Percentiles rank a stretch among this genome's conserved stretches.
phyloP scores from a whole-genome alignment of 2,113 vertebrate genomes.

The Centropristis striata region DNA sequence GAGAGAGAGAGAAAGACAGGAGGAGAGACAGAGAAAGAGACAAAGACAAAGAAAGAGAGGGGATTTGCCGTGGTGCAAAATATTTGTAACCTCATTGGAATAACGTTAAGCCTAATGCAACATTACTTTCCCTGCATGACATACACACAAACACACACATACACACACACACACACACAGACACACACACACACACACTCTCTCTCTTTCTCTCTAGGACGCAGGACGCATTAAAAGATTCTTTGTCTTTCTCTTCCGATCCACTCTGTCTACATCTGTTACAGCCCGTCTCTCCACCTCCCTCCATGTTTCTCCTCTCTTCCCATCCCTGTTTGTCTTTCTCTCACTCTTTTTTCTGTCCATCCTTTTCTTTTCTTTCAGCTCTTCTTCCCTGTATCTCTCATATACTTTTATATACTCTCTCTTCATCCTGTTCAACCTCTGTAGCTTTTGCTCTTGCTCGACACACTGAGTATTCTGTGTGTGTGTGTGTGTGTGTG shows the following conservation, averaged over 20 bases:
- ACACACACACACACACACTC: neutral
- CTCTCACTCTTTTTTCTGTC: neutral
- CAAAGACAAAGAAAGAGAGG: neutral
- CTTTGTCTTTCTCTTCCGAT: conserved; percentile 8
- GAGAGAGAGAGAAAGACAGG: neutral
- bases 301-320: neutral
- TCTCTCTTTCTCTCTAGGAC: neutral
- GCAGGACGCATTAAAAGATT: conserved; percentile 1
- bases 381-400: neutral
- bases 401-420: neutral
- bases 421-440: neutral
- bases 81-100: conserved; percentile 48
- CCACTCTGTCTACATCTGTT: conserved; percentile 11
- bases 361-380: neutral
- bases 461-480: conserved; percentile 12
- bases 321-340: neutral
- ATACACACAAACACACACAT: neutral
- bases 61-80: conserved; percentile 44
- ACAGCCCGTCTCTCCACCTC: neutral
- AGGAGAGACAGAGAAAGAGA: neutral
- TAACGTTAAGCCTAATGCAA: conserved; percentile 50
- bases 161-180: neutral
- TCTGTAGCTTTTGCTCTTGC: conserved; percentile 10
- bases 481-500: neutral
- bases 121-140: conserved; percentile 22